Base-by-base conservation (phyloP, 92 coral and sea anemone genomes). In the Actinernus sp. region DNA sequence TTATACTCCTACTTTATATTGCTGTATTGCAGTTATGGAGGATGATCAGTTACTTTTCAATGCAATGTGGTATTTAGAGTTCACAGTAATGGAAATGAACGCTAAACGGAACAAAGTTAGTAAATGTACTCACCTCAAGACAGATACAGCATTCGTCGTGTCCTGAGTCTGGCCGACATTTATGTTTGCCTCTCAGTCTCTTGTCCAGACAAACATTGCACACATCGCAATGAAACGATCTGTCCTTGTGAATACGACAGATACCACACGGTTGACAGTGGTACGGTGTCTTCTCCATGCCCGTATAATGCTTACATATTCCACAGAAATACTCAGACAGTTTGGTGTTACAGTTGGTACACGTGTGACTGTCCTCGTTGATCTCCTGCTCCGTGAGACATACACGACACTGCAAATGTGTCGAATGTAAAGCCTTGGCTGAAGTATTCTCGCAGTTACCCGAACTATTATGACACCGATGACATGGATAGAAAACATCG, bases 131-230 rank as follows among this genome's bases (percentile, higher is more conserved):
- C n/a, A 88, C 97, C 97, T 92, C 95, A 18, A 88, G 31, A 31
- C 97, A 92, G 38, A 88, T 84, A 48, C 95, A 88, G 74, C 97
- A 92, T 41, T 83, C 96, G 37, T 92, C 97, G 19, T 92, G 97
- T 0, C 92, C 98, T 18, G 96, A 92, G 26, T 85, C 79, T 5
- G 88, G 71, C 11, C 96, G 59, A 58, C 98, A 93, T 30, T 93
- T 93, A 68, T 93, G 96, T 21, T 89, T 93, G 2, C 81, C 81
- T 27, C 58, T 18, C 21, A 93, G 82, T 36, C 88, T 66, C 19
- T 71, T 62, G 45, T 92, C 89, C 38, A 92, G 53, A 58, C 98
- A 92, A 4, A 92, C 92, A n/a, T 91, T 88, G 29, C 98, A 93
- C 2, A 77, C 81, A 10, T 89, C 83, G 65, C 98, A 93, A 38